Conservation (phyloP, 2,888 invertebrate genomes). For the Xestia ashworthii region DNA sequence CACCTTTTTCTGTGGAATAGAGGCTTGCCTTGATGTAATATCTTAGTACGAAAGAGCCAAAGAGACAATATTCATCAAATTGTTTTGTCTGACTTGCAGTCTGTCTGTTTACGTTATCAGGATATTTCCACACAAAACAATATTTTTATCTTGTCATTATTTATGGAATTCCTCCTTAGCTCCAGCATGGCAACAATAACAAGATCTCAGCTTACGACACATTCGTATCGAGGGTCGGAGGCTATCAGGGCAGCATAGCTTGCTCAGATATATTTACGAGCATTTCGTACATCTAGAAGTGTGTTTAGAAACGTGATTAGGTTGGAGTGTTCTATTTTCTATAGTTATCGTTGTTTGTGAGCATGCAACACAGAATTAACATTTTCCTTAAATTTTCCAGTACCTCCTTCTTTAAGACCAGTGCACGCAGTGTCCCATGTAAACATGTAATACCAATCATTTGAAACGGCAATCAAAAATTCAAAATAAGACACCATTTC, state of each 20-base stretch:
- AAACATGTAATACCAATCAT: too few species aligned
- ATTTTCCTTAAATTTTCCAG: background rate
- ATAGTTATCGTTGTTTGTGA: background rate
- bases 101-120: conserved; percentile 28
- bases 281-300: conserved; percentile 69
- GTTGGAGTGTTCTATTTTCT: conserved; percentile 21
- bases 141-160: conserved; percentile 32
- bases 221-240: conserved; percentile 71
- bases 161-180: conserved; percentile 29
- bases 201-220: conserved; percentile 57
- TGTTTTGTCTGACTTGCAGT: conserved; percentile 20
- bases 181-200: conserved; percentile 58
- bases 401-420: background rate
- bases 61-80: background rate
- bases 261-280: conserved; percentile 57
- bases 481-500: too few species aligned
- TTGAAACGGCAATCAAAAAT: too few species aligned
- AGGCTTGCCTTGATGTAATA: background rate
- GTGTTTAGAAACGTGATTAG: conserved; percentile 59
- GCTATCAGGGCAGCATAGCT: conserved; percentile 74
- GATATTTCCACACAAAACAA: conserved; percentile 11
- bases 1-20: background rate
- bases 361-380: background rate
- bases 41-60: background rate
- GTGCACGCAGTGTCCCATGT: background rate